phyloP scores from a whole-genome alignment of 1,140 invertebrate species.

The Heliconius nattereri region DNA sequence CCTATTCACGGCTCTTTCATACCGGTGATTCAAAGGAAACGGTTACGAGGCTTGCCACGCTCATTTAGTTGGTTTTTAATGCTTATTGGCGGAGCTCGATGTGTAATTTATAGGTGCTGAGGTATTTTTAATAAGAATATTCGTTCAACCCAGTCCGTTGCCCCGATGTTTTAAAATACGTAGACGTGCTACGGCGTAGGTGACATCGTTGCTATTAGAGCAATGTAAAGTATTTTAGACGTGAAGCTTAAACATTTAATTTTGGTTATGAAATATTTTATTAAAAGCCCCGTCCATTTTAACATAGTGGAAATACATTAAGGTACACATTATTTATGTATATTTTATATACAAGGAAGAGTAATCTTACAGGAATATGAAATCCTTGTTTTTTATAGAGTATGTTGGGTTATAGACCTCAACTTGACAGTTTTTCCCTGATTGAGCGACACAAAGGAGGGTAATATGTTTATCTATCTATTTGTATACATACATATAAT shows the following conservation, averaged over 20 bases:
- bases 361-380: neutral
- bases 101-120: neutral
- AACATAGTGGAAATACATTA: slow-evolving; percentile 14
- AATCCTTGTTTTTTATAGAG: neutral
- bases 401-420: neutral
- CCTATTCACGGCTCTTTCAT: slow-evolving; percentile 7
- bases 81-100: neutral
- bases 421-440: too few species aligned
- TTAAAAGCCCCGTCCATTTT: slow-evolving; percentile 3
- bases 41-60: neutral
- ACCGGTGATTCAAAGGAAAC: slow-evolving; percentile 7
- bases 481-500: too few species aligned
- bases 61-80: slow-evolving; percentile 7
- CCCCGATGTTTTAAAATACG: neutral
- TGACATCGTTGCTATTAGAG: slow-evolving; percentile 12
- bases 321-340: slow-evolving; percentile 1
- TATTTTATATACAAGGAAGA: neutral
- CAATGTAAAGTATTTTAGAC: slow-evolving; percentile 14
- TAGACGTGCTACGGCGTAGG: slow-evolving; percentile 15
- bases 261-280: slow-evolving; percentile 15
- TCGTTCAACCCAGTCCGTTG: neutral
- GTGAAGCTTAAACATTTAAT: slow-evolving; percentile 11
- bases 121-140: slow-evolving; percentile 15
- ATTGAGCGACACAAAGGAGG: neutral
- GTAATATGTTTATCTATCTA: too few species aligned